phyloP scores from a whole-genome alignment of 2,888 invertebrate genomes.

The Petrophora chlorosata region DNA sequence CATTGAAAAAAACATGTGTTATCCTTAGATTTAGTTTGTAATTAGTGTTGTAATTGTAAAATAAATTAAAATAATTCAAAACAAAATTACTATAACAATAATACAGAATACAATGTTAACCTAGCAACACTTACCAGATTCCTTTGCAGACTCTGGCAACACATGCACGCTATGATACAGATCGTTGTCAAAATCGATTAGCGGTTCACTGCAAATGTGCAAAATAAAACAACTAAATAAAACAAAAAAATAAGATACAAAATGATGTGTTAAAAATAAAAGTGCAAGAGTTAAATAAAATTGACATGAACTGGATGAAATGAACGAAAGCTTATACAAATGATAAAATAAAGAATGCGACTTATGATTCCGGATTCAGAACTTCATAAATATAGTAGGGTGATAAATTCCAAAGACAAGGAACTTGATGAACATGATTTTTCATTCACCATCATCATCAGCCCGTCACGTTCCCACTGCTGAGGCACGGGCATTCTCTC shows the following conservation, averaged over 20 bases:
- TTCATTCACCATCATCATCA: too few relatives aligned
- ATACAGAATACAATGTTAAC: background rate
- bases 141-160: conserved; percentile 71
- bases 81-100: background rate
- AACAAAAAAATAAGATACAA: conserved; percentile 16
- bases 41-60: too few relatives aligned
- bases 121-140: conserved; percentile 60
- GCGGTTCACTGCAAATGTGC: conserved; percentile 68
- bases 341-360: too few relatives aligned
- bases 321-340: background rate
- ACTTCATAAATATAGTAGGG: too few relatives aligned
- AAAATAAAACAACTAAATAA: conserved; percentile 35
- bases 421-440: too few relatives aligned
- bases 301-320: background rate
- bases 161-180: conserved; percentile 73
- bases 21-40: too few relatives aligned
- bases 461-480: too few relatives aligned
- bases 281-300: background rate
- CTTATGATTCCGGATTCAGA: too few relatives aligned
- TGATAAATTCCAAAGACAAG: too few relatives aligned
- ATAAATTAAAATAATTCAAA: conserved; percentile 4
- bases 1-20: too few relatives aligned
- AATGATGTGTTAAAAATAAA: conserved; percentile 12
- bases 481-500: too few relatives aligned
- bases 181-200: conserved; percentile 78